Evolutionary conservation across 2,888 invertebrate genomes (phyloP), one percentile per base, ranked within the genome.

Genomic region (Hybos culiciformis): DNA sequence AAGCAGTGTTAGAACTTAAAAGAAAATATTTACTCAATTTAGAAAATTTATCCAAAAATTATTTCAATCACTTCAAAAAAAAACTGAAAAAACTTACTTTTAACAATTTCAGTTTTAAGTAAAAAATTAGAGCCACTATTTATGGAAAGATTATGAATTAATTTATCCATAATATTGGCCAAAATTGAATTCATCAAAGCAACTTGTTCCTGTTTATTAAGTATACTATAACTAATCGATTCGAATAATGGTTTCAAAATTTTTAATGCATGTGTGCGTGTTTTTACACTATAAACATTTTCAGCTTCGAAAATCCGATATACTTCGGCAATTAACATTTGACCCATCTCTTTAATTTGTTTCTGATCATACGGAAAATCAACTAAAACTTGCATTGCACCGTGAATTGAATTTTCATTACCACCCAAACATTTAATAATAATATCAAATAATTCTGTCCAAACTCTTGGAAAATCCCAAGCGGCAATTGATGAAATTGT

Each of bases 381-480:
- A 51, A 75, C 71, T 29, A 82, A 62, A 4, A 81, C 79, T 56
- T 79, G 68, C 77, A 82, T 80, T 7, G 80, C 77, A 9, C 82
- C 81, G 59, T 80, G 77, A 18, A 81, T 78, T 2, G 78, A 69
- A 49, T 74, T 68, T 49, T 70, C 71, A 48, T 71, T 72, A 42
- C 75, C 73, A 19, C 73, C 73, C 39, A 80, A 62, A 48, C 77
- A 77, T 41, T 70, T 71, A 48, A 81, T 74, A 31, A 83, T 69
- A 18, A 79, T 71, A 44, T 77, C 73, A 54, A 81, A 80, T 3
- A 83, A 60, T 42, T 76, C 74, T 0, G 78, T 73, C 82, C 82
- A 83, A 41, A 73, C 69, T 46, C 76, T 74, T 0, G 82, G 82
- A 78, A 81, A 82, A 56, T 83, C 82, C 66, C 75, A 78, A 49